phyloP scores from a whole-genome alignment of 2,113 vertebrate species.

The Etia nguti region DNA sequence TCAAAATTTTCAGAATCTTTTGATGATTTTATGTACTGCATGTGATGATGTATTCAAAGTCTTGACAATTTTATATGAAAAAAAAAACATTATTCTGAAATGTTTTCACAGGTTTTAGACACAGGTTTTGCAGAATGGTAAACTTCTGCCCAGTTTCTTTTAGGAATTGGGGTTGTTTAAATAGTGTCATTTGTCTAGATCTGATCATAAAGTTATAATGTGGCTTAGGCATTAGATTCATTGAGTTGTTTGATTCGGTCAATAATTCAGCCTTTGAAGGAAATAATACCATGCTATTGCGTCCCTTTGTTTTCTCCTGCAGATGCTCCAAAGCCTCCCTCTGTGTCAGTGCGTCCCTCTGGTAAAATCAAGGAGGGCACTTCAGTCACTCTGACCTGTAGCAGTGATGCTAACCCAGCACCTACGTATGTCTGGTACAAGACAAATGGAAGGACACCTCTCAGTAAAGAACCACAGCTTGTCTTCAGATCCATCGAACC shows the following conservation, averaged over 20 bases:
- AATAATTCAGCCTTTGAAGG: background rate
- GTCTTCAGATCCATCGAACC: background rate
- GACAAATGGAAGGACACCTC: background rate
- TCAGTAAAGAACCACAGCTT: background rate
- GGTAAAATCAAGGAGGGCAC: rapidly evolving
- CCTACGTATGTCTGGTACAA: rapidly evolving
- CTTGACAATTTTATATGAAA: background rate
- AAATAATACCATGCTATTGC: background rate
- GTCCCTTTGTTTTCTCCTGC: rapidly evolving
- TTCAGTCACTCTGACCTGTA: background rate
- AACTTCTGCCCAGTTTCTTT: background rate
- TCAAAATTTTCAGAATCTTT: background rate
- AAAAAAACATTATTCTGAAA: background rate
- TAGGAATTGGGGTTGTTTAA: background rate
- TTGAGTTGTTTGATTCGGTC: rapidly evolving
- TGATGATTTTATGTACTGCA: background rate
- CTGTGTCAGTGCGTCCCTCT: background rate
- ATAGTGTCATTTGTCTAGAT: background rate
- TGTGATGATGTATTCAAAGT: rapidly evolving
- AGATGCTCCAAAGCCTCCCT: background rate
- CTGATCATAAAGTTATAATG: background rate
- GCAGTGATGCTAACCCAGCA: background rate
- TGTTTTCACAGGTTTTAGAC: background rate
- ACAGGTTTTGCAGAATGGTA: background rate
- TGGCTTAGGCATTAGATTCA: background rate